Percentiles rank a stretch among this genome's conserved stretches.
phyloP scores from a whole-genome alignment of 2,888 invertebrate species.

The Andrena trimmerana region DNA sequence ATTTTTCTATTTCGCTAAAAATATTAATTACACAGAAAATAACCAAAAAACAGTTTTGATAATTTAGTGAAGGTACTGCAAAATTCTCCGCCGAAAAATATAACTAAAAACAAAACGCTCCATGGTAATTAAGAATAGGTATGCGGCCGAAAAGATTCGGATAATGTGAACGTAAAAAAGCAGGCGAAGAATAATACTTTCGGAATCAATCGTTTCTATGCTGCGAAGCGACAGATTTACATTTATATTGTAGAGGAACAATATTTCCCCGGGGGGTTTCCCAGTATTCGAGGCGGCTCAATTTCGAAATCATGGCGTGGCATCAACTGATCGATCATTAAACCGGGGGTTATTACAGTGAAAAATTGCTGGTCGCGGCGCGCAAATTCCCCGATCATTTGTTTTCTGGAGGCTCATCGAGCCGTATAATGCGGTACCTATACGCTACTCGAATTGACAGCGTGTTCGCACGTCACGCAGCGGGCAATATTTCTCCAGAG shows the following conservation, averaged over 20 bases:
- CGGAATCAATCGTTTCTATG: constrained; percentile 39
- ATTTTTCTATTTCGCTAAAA: no score
- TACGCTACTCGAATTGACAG: constrained; percentile 55
- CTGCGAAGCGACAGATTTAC: constrained; percentile 39
- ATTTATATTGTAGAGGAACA: constrained; percentile 49
- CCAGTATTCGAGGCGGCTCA: constrained; percentile 11
- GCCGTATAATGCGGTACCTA: constrained; percentile 52
- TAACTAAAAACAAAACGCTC: no score
- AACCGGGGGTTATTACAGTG: constrained; percentile 52
- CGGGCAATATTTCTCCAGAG: constrained; percentile 67
- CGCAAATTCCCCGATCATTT: constrained; percentile 40
- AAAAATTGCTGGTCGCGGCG: constrained; percentile 46
- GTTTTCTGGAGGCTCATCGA: constrained; percentile 30
- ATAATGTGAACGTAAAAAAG: constrained; percentile 6
- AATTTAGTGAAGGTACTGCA: no score
- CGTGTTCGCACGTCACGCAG: constrained; percentile 54
- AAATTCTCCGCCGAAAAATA: no score
- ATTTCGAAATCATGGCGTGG: constrained; percentile 53
- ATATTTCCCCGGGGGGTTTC: constrained; percentile 46
- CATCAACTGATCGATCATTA: constrained; percentile 62
- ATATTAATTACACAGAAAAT: no score
- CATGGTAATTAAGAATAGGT: no score
- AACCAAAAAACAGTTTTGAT: no score
- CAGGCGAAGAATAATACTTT: neutral
- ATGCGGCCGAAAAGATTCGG: neutral